Evolutionary conservation across 2,888 invertebrate species (phyloP).

Genomic region (Clistopyga incitator): DNA sequence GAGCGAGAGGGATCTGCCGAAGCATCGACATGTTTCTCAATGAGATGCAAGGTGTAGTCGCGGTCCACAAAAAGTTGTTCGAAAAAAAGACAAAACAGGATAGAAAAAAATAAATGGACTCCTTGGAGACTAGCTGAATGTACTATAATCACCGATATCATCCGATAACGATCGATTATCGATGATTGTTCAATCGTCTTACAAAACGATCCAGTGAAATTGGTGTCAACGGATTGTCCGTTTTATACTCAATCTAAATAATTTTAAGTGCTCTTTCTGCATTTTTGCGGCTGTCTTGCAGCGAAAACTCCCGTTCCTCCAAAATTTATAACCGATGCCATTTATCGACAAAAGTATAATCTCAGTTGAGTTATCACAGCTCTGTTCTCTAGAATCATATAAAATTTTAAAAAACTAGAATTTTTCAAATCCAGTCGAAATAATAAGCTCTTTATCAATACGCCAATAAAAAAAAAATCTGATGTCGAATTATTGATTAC

Average conservation of each 20-base stretch:
- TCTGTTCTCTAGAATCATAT: too few relatives aligned
- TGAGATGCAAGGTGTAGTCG: conserved; percentile 20
- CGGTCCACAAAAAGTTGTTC: background rate
- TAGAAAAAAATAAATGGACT: conserved; percentile 1
- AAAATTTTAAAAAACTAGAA: too few relatives aligned
- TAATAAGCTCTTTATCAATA: too few relatives aligned
- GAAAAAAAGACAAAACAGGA: background rate
- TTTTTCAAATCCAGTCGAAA: too few relatives aligned
- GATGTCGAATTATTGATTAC: too few relatives aligned
- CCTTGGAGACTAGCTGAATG: conserved; percentile 13
- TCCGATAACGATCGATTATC: conserved; percentile 60
- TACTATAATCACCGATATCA: conserved; percentile 40
- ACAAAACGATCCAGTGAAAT: conserved; percentile 52
- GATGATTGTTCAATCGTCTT: conserved; percentile 52
- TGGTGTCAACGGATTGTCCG: conserved; percentile 29
- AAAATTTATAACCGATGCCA: too few relatives aligned
- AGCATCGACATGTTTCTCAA: conserved; percentile 18
- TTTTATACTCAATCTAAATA: conserved; percentile 1
- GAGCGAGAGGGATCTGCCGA: background rate
- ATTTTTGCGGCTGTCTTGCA: too few relatives aligned
- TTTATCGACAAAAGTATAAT: too few relatives aligned
- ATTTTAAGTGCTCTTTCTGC: background rate
- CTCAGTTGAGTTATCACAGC: too few relatives aligned
- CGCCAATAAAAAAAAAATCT: too few relatives aligned
- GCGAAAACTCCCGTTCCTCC: too few relatives aligned